Base-by-base conservation (phyloP, 2,888 invertebrate genomes). In the Pyrrhosoma nymphula region DNA sequence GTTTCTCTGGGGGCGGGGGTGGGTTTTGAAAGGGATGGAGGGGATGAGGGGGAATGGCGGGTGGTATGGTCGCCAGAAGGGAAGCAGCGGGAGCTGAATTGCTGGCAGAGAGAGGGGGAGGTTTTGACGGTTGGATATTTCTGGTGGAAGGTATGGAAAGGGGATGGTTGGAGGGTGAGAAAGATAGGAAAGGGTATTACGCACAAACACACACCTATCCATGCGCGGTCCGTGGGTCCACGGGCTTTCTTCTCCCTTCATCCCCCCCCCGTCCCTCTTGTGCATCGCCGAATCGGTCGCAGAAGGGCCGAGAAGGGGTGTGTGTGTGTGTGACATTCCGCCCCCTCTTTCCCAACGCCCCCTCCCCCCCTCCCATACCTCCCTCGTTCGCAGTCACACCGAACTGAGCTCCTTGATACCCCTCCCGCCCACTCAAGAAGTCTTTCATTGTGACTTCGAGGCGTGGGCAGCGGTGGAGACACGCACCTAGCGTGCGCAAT, bases 11-110 rank as follows among this genome's bases (percentile, higher is more conserved):
- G 88, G 88, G 88, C 88, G 39, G 16, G 35, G 16, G 88, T 39
- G 35, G 1, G 88, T 88, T 12, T 18, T 20, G 14, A n/a, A 35
- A 82, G 82, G 30, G 26, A 10, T 0, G 30, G 30, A 26, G 82
- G 82, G 35, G 8, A 8, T 30, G 82, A 35, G 82, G 26, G 82
- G 8, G 47, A 0, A 18, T 3, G 35, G n/a, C n/a, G 2, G 88
- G 88, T 39, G 20, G 69, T 23, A 88, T 23, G 88, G 20, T 88
- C 88, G 90, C 90, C 90, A 90, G 60, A 90, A 90, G 90, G 91
- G 63, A 91, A 63, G 91, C 63, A 91, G 91, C 69, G 69, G 69
- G 39, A 60, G 90, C 90, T 60, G 18, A 91, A 91, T 91, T 63
- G 91, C 56, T n/a, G 56, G 26, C 23, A 12, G 89, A 23, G 47